Conservation (phyloP, 2,113 vertebrate genomes). For the Pomatorhinus ruficollis region DNA sequence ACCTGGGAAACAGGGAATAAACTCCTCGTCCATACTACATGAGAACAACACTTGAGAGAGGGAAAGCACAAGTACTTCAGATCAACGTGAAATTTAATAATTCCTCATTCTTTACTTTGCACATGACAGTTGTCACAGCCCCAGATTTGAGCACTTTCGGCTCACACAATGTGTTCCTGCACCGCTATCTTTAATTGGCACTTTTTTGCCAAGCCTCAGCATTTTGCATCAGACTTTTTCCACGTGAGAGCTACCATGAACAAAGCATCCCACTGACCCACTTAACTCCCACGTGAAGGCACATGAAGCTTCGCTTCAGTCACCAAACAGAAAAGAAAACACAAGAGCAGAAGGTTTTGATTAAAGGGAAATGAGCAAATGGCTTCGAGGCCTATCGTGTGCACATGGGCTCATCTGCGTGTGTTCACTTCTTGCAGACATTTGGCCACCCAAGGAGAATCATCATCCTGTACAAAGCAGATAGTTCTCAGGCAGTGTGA, state of each 20-base stretch:
- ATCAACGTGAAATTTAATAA: neutral
- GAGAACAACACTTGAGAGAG: neutral
- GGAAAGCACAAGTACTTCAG: neutral
- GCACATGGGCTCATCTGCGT: accelerated
- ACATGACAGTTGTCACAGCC: neutral
- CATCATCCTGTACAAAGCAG: neutral
- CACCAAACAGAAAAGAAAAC: slow-evolving; percentile 44
- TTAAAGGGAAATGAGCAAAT: slow-evolving; percentile 18
- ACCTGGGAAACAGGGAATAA: neutral
- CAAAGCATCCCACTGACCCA: slow-evolving; percentile 57
- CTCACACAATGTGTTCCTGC: neutral
- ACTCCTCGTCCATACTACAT: neutral
- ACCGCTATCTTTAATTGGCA: slow-evolving; percentile 41
- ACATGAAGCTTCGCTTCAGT: neutral
- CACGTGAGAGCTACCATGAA: slow-evolving; percentile 30
- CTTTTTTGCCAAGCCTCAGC: slow-evolving; percentile 36
- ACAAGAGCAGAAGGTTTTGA: neutral
- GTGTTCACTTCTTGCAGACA: neutral
- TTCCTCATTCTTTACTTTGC: neutral
- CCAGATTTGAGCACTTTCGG: neutral
- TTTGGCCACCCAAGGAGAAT: neutral
- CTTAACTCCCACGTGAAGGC: slow-evolving; percentile 52
- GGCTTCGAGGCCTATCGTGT: neutral
- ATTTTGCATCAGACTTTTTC: neutral
- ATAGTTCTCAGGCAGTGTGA: neutral